Conservation (phyloP, 30 jellyfish, hydroid and myxozoan genomes). For the Aurelia aurita complex sp. Pacific region DNA sequence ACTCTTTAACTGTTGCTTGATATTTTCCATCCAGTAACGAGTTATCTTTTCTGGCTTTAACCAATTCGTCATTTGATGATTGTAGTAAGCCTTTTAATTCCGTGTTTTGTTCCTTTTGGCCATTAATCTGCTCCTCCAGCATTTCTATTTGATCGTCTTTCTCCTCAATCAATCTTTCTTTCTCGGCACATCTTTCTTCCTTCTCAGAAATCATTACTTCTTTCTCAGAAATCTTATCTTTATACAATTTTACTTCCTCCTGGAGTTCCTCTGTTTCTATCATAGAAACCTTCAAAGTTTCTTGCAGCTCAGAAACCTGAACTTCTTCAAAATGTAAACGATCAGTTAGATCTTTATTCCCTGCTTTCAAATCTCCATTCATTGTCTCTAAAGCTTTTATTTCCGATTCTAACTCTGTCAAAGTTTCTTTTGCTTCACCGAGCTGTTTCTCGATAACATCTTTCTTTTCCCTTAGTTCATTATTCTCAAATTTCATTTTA, state of each 20-base stretch:
- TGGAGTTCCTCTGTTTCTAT: not conserved
- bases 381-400: not conserved
- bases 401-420: not conserved
- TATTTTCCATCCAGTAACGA: not conserved
- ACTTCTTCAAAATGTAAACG: not conserved
- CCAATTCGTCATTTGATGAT: not conserved
- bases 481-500: not conserved
- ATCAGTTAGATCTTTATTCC: not conserved
- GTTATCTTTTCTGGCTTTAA: not conserved
- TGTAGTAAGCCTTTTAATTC: not conserved
- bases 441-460: not conserved
- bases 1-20: slow-evolving; percentile 8
- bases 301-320: not conserved
- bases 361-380: slow-evolving; percentile 14
- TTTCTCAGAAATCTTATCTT: slow-evolving; percentile 10
- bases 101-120: not conserved
- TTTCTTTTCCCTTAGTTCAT: slow-evolving; percentile 2
- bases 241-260: not conserved
- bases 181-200: not conserved
- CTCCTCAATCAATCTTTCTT: slow-evolving; percentile 1
- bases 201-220: slow-evolving; percentile 22
- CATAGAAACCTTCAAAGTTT: not conserved
- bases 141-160: not conserved
- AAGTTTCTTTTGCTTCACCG: not conserved
- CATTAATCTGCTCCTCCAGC: not conserved